These are phyloP conservation scores for Gila robusta DNA, from an alignment of 2,797 vertebrate species.

Conservation along the genomic window DNA sequence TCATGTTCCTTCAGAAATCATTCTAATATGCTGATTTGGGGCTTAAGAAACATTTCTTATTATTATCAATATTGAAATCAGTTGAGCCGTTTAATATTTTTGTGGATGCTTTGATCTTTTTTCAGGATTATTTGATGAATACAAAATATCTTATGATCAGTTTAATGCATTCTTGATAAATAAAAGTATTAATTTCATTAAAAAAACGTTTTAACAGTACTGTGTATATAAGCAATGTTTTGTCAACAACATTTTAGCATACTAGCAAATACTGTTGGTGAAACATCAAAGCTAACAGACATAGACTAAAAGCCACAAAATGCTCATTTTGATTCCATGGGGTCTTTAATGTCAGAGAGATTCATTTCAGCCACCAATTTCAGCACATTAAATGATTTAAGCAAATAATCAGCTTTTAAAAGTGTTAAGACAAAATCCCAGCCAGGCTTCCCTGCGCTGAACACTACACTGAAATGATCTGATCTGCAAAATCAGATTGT, in stretches of 20 bases:
- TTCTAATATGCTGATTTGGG: neutral
- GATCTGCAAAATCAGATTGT: conserved; percentile 40
- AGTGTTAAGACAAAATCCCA: conserved; percentile 24
- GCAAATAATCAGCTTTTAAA: conserved; percentile 33
- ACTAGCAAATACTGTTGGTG: neutral
- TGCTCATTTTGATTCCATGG: neutral
- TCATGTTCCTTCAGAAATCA: neutral
- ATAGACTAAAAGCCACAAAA: neutral
- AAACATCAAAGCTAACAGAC: neutral
- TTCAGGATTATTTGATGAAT: neutral
- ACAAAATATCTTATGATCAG: neutral
- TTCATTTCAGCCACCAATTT: conserved; percentile 1
- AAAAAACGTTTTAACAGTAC: neutral
- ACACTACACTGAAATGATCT: conserved; percentile 37
- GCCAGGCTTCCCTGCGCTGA: neutral
- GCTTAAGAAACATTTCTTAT: neutral
- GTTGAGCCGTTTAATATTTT: neutral
- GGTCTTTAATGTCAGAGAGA: conserved; percentile 9
- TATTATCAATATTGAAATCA: neutral
- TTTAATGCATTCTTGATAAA: neutral
- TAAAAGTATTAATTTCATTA: neutral
- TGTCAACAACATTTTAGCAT: neutral
- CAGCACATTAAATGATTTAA: conserved; percentile 16
- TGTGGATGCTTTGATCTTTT: neutral
- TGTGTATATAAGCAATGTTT: neutral